A percentile compares a stretch with the other conserved stretches of the same genome.
These are phyloP conservation scores for Scolanthus callimorphus DNA, from an alignment of 92 coral and sea anemone species.

Conservation along the genomic window DNA sequence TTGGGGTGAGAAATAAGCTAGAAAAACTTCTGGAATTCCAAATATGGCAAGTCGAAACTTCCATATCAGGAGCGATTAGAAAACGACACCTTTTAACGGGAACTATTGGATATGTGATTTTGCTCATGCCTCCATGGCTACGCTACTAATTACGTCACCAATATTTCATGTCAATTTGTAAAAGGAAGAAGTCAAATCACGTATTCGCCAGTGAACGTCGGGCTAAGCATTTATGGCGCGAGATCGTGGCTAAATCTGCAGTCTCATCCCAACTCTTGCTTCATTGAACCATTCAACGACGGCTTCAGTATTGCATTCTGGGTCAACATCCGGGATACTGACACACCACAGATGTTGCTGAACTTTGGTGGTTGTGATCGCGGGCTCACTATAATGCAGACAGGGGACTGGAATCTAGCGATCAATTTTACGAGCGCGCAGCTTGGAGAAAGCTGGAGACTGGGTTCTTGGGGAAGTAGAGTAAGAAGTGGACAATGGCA, in stretches of 20 bases:
- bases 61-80: too few species aligned
- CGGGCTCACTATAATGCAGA: conserved; percentile 1
- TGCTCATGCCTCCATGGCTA: too few species aligned
- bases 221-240: conserved; percentile 7
- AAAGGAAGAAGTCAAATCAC: too few species aligned
- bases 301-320: conserved; percentile 27
- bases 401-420: neutral
- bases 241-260: conserved; percentile 3
- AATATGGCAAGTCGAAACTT: too few species aligned
- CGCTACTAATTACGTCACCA: too few species aligned
- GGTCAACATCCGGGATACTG: conserved; percentile 7
- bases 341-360: neutral
- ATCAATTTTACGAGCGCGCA: neutral
- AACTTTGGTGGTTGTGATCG: conserved; percentile 10
- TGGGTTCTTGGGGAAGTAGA: neutral
- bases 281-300: conserved; percentile 4
- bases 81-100: too few species aligned
- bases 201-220: conserved; percentile 14
- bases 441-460: neutral
- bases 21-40: too few species aligned
- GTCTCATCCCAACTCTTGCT: conserved; percentile 10
- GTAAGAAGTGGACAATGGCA: conserved; percentile 18
- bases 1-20: too few species aligned
- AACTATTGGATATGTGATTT: too few species aligned
- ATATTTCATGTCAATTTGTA: too few species aligned